Evolutionary conservation across 2,113 vertebrate species (phyloP).

Genomic region (Oophaga pumilio): DNA sequence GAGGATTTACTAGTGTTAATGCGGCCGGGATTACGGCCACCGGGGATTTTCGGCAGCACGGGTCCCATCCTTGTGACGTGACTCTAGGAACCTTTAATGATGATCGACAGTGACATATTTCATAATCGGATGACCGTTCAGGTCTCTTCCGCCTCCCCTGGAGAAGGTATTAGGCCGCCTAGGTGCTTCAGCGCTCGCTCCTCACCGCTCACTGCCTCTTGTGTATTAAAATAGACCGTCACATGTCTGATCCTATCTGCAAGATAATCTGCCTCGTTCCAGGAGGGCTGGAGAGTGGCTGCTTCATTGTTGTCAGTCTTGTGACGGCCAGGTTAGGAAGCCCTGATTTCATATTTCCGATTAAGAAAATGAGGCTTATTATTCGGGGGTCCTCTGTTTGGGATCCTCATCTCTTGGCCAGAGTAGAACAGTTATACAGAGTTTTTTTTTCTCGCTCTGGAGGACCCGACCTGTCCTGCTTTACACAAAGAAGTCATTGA

Average conservation of each 20-base stretch:
- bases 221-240: conserved; percentile 40
- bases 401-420: too few relatives aligned
- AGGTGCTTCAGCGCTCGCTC: neutral
- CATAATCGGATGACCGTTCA: neutral
- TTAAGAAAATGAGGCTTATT: too few relatives aligned
- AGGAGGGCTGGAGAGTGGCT: neutral
- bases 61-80: neutral
- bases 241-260: conserved; percentile 50
- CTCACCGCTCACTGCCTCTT: neutral
- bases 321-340: neutral
- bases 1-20: neutral
- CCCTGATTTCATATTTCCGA: neutral
- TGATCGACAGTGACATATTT: conserved; percentile 4
- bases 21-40: neutral
- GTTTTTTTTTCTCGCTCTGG: too few relatives aligned
- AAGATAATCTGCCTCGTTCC: conserved; percentile 36
- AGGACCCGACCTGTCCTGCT: too few relatives aligned
- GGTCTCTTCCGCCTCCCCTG: neutral
- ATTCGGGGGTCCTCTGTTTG: too few relatives aligned
- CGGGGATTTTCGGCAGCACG: neutral
- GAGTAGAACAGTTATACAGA: too few relatives aligned
- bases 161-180: conserved; percentile 4
- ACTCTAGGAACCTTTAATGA: neutral
- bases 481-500: too few relatives aligned
- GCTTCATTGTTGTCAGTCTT: neutral